These are phyloP conservation scores for Parnassius mnemosyne DNA, from an alignment of 2,888 invertebrate species.

Conservation along the genomic window DNA sequence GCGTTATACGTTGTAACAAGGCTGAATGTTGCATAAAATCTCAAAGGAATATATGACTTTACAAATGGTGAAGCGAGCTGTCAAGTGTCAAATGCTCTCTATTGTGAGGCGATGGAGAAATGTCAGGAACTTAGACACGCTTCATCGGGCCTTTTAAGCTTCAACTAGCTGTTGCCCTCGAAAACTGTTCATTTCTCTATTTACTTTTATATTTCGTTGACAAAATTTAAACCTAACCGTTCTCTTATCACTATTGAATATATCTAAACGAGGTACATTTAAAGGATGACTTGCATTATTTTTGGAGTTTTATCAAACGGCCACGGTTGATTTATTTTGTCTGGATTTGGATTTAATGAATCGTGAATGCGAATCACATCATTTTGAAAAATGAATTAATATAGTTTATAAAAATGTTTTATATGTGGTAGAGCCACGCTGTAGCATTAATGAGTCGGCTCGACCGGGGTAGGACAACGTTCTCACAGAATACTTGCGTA, in stretches of 20 bases:
- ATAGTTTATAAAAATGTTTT: too few species aligned
- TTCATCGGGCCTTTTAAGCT: constrained; percentile 53
- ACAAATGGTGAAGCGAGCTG: constrained; percentile 31
- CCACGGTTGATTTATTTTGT: constrained; percentile 53
- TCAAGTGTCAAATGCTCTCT: constrained; percentile 60
- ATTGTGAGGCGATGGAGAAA: constrained; percentile 61
- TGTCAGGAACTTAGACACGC: constrained; percentile 60
- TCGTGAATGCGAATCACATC: background rate
- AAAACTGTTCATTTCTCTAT: constrained; percentile 6
- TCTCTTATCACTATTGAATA: constrained; percentile 26
- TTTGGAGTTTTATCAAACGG: constrained; percentile 38
- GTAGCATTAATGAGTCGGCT: too few species aligned
- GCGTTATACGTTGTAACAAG: constrained; percentile 29
- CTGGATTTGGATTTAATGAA: constrained; percentile 4
- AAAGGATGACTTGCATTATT: constrained; percentile 41
- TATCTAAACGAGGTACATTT: constrained; percentile 26
- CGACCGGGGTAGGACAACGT: too few species aligned
- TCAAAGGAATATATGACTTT: constrained; percentile 29
- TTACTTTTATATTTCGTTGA: constrained; percentile 33
- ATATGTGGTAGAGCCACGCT: too few species aligned
- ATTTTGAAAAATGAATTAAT: too few species aligned
- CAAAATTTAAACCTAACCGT: constrained; percentile 38
- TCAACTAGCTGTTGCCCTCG: constrained; percentile 29
- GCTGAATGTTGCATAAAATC: constrained; percentile 6
- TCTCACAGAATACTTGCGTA: too few species aligned